Base-by-base conservation (phyloP, 2,113 vertebrate genomes). In the Bubalus kerabau region DNA sequence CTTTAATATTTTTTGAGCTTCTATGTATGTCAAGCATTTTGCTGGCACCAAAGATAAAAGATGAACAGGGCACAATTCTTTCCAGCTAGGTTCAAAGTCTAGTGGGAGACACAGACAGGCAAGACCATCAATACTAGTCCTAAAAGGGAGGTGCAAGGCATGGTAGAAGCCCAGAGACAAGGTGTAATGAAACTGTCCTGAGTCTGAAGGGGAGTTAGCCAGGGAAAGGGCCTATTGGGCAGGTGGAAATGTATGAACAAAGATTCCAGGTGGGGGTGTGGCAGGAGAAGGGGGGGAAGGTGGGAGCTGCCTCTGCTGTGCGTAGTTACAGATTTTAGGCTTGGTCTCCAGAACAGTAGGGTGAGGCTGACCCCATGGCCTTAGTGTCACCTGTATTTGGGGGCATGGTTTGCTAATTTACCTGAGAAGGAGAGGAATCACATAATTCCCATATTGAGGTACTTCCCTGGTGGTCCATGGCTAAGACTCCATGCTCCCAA, bases 361-460 rank as follows among this genome's bases (percentile, higher is more conserved):
- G 2, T 1, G 1, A 40, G 11, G 36, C 84, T 26, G 57, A 64
- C 21, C 15, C 32, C 1, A 0, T 0, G 21, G 62, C 40, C 89
- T 86, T 17, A 17, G 64, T 5, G 50, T n/a, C 32, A 6, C 28
- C 28, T 88, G 0, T 24, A 56, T 81, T 19, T 85, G 48, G 54
- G 54, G 54, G 74, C 5, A 16, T 15, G 7, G 54, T 80, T 52
- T 90, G 67, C 46, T 60, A 43, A 83, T 16, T 50, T 54, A 30
- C 43, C 59, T 7, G 30, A 30, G 78, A 94, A 74, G 59, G 11
- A 54, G 28, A 76, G n/a, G 30, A 46, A 67, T 48, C 6, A 43
- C 0, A 0, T 32, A 60, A 74, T 67, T 80, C 43, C 59, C 24
- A 24, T 46, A 15, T 4, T 43, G 23, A 76, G 71, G 71, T 4